These are phyloP conservation scores for Stenoptilia bipunctidactyla DNA, from an alignment of 2,888 invertebrate species.

Conservation along the genomic window DNA sequence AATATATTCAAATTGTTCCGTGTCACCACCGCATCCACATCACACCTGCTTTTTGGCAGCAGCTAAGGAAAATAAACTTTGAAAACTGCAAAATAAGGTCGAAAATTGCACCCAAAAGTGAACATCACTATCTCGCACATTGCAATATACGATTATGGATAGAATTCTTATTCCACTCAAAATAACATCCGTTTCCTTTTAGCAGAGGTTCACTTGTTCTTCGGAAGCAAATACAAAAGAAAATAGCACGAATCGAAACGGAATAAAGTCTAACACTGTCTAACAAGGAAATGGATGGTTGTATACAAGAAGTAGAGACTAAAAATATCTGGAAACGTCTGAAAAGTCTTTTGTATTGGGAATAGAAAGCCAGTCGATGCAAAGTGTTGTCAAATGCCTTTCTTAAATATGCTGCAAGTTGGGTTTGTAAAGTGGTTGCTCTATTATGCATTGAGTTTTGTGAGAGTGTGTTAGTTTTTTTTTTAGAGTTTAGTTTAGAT, in stretches of 20 bases:
- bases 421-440: too few relatives aligned
- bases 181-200: conserved; percentile 62
- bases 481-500: too few relatives aligned
- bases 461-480: too few relatives aligned
- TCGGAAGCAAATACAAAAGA: not conserved
- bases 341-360: not conserved
- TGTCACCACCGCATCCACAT: conserved; percentile 47
- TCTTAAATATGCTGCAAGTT: too few relatives aligned
- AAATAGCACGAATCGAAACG: not conserved
- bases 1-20: conserved; percentile 67
- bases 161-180: conserved; percentile 65
- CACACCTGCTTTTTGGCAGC: conserved; percentile 36
- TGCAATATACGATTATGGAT: conserved; percentile 50
- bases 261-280: not conserved
- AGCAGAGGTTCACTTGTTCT: conserved; percentile 44
- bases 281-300: not conserved
- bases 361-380: not conserved
- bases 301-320: not conserved
- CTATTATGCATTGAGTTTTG: too few relatives aligned
- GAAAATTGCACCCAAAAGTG: too few relatives aligned
- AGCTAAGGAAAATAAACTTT: conserved; percentile 19
- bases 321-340: not conserved
- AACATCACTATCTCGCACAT: conserved; percentile 34
- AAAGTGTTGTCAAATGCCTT: too few relatives aligned
- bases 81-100: conserved; percentile 17